Conservation (phyloP, 2,888 invertebrate genomes). For the Fragum fragum region DNA sequence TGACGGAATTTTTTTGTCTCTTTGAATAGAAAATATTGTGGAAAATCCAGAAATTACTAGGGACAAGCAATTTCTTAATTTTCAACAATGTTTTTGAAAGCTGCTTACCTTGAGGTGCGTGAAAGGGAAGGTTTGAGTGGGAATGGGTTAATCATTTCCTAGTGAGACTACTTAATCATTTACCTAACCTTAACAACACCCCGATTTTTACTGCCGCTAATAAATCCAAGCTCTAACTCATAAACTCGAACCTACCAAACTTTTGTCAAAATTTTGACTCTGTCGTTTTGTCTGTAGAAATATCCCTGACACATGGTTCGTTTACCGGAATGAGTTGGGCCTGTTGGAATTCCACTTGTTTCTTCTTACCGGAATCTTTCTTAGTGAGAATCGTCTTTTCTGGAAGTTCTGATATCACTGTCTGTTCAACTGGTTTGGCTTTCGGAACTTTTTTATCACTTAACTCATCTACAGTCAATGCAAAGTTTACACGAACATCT, state of each 20-base stretch:
- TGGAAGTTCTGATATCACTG: slow-evolving; percentile 31
- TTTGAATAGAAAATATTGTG: too few relatives aligned
- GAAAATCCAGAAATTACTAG: too few relatives aligned
- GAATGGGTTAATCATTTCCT: too few relatives aligned
- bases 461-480: slow-evolving; percentile 28
- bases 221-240: too few relatives aligned
- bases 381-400: slow-evolving; percentile 27
- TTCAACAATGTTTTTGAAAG: too few relatives aligned
- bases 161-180: too few relatives aligned
- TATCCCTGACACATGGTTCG: slow-evolving; percentile 42
- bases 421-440: slow-evolving; percentile 3
- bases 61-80: too few relatives aligned
- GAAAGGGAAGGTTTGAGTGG: too few relatives aligned
- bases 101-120: too few relatives aligned
- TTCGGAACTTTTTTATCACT: slow-evolving; percentile 3
- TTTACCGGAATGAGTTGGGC: slow-evolving; percentile 64
- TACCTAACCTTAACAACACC: too few relatives aligned
- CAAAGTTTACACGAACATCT: slow-evolving; percentile 32
- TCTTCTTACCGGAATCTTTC: slow-evolving; percentile 37
- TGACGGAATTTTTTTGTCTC: too few relatives aligned
- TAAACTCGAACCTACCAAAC: slow-evolving; percentile 13
- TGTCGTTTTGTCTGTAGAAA: slow-evolving; percentile 22
- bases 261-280: slow-evolving; percentile 30
- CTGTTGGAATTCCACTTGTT: slow-evolving; percentile 57
- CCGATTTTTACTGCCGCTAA: too few relatives aligned